Evolutionary conservation across 2,797 vertebrate genomes (phyloP).

Genomic region (Enteromius paludinosus): DNA sequence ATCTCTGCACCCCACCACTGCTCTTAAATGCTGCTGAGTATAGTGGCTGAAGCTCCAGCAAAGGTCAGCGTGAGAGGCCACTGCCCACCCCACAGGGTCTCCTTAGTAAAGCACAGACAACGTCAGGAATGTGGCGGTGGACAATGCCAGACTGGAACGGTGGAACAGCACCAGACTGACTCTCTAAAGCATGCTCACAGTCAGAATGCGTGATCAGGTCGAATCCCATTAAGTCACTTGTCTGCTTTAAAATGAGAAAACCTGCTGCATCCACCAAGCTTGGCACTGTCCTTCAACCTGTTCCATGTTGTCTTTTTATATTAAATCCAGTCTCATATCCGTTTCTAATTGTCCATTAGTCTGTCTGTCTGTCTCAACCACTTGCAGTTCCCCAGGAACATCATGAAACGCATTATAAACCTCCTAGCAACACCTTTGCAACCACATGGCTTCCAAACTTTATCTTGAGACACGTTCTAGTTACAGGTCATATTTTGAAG

Average conservation of each 20-base stretch:
- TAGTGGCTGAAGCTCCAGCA: constrained; percentile 61
- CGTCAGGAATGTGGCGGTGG: constrained; percentile 74
- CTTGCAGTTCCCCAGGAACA: not conserved
- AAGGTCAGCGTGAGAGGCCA: constrained; percentile 60
- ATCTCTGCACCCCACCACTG: constrained; percentile 64
- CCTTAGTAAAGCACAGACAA: constrained; percentile 73
- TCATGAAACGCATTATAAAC: not conserved
- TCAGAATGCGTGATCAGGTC: constrained; percentile 25
- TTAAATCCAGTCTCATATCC: not conserved
- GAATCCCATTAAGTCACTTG: constrained; percentile 29
- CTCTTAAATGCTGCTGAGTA: constrained; percentile 67
- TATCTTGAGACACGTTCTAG: too few relatives aligned
- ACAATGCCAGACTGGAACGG: constrained; percentile 65
- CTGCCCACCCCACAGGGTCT: constrained; percentile 65
- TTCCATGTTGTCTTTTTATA: not conserved
- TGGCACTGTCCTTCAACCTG: constrained; percentile 8
- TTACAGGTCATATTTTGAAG: too few relatives aligned
- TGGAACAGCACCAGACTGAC: constrained; percentile 52
- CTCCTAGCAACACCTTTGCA: not conserved
- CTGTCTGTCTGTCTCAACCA: not conserved
- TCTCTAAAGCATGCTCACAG: constrained; percentile 43
- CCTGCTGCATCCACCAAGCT: not conserved
- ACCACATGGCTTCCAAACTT: not conserved
- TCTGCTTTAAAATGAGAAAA: not conserved
- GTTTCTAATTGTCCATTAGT: not conserved